Evolutionary conservation across 1,140 invertebrate species (phyloP).

Genomic region (Wasmannia auropunctata): DNA sequence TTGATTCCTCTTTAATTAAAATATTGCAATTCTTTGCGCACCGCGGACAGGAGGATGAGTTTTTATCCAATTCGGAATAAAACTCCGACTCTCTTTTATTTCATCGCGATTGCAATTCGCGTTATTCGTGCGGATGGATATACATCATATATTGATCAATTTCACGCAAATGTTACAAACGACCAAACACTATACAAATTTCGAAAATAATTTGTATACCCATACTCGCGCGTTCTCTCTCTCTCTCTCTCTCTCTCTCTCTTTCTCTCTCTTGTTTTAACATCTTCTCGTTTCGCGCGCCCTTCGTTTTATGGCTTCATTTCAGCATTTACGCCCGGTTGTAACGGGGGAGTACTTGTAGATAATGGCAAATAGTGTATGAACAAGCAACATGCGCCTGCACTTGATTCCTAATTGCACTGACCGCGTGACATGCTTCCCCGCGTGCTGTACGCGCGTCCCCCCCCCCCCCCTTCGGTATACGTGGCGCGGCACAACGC

Average conservation of each 20-base stretch:
- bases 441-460: too few relatives aligned
- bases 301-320: not conserved
- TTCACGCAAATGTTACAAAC: not conserved
- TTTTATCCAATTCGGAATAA: constrained; percentile 17
- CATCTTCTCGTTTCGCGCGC: not conserved
- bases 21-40: not conserved
- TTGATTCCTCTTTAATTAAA: constrained; percentile 13
- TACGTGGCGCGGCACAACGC: not conserved
- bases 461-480: too few relatives aligned
- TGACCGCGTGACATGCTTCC: constrained; percentile 40
- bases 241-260: too few relatives aligned
- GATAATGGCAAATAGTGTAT: constrained; percentile 26
- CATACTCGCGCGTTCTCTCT: too few relatives aligned
- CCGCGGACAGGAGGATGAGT: not conserved
- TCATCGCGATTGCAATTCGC: not conserved
- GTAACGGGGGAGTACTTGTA: not conserved
- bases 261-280: too few relatives aligned
- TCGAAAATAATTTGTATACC: not conserved
- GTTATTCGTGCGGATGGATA: not conserved
- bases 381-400: constrained; percentile 7
- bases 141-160: constrained; percentile 3
- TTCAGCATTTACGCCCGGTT: not conserved
- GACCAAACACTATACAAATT: not conserved
- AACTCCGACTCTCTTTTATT: not conserved
- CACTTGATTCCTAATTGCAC: constrained; percentile 45